Conservation (phyloP, 1,140 invertebrate species). For the Lordiphosa stackelbergi region DNA sequence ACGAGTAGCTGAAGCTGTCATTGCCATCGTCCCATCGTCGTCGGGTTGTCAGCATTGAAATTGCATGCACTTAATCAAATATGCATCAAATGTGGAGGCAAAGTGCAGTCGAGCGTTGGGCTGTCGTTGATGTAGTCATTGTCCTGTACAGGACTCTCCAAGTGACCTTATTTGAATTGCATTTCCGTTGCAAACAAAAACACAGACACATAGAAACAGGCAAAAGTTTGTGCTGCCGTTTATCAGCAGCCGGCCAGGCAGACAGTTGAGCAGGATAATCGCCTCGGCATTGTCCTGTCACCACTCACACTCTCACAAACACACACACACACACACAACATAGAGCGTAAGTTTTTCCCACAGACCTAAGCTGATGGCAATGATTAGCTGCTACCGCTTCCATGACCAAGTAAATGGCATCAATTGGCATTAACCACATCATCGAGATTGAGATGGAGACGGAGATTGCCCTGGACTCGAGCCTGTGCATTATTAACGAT, state of each 20-base stretch:
- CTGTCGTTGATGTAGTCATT: slow-evolving; percentile 5
- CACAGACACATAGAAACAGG: slow-evolving; percentile 2
- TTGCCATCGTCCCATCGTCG: slow-evolving; percentile 2
- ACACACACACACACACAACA: slow-evolving; percentile 3
- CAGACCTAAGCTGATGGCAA: slow-evolving; percentile 41
- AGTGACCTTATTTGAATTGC: slow-evolving; percentile 56
- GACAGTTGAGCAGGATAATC: slow-evolving; percentile 42
- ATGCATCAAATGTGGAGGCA: slow-evolving; percentile 40
- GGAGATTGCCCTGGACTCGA: too few relatives aligned
- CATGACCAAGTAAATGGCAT: slow-evolving; percentile 21
- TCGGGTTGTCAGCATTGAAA: slow-evolving; percentile 45
- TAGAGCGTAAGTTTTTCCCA: slow-evolving; percentile 34
- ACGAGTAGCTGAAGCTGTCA: slow-evolving; percentile 23
- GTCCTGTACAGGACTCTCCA: slow-evolving; percentile 4
- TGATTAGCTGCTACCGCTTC: slow-evolving; percentile 33
- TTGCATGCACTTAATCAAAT: slow-evolving; percentile 62
- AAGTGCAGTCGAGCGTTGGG: slow-evolving; percentile 15
- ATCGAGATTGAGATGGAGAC: slow-evolving; percentile 1
- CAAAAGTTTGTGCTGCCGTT: slow-evolving; percentile 33
- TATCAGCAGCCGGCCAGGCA: slow-evolving; percentile 42
- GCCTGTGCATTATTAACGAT: slow-evolving; percentile 13
- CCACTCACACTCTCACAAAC: neutral
- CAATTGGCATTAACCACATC: slow-evolving; percentile 24
- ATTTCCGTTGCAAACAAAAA: slow-evolving; percentile 31
- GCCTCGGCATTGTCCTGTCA: slow-evolving; percentile 22